Base-by-base conservation (phyloP, 2,888 invertebrate species). In the Bembecia ichneumoniformis region DNA sequence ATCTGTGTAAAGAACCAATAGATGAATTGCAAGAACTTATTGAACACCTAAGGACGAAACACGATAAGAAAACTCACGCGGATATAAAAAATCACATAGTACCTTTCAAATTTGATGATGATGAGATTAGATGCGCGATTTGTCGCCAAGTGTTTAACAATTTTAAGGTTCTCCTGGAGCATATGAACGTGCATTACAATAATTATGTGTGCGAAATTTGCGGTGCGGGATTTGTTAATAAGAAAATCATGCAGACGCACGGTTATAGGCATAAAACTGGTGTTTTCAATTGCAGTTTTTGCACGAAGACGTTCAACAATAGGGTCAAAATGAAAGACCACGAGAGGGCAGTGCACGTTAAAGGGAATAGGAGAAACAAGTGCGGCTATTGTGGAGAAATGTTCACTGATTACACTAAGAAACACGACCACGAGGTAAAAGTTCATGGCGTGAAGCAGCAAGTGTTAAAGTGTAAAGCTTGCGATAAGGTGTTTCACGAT, bases 401-500 rank as follows among this genome's bases (percentile, higher is more conserved):
- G n/a, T 86, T 84, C 47, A 63, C 65, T 0, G 78, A 82, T 58
- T 82, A 84, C 20, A 68, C 74, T 0, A 78, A 77, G 60, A 83
- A 81, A 48, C 71, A 77, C 13, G 67, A 67, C 0, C 84, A 86
- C 13, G 77, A 78, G 51, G 75, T 71, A 0, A 71, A 68, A 28
- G 47, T 65, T 1, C 84, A 86, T 14, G 83, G 83, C 0, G 75
- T 76, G 0, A 77, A 76, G 47, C 74, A 80, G 1, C 57, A 76
- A 0, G 71, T 80, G 0, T 63, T 86, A 5, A 69, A 70, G 3
- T 89, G 89, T 49, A 72, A 76, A 13, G 79, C 87, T 1, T 89
- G 89, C 52, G 78, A 78, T 0, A 84, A 78, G 52, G 71, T 67
- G 0, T 89, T 87, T 55, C 76, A 78, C 35, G 87, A 87, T 51